These are phyloP conservation scores for Tiliqua scincoides DNA, from an alignment of 2,113 vertebrate genomes.

Conservation along the genomic window DNA sequence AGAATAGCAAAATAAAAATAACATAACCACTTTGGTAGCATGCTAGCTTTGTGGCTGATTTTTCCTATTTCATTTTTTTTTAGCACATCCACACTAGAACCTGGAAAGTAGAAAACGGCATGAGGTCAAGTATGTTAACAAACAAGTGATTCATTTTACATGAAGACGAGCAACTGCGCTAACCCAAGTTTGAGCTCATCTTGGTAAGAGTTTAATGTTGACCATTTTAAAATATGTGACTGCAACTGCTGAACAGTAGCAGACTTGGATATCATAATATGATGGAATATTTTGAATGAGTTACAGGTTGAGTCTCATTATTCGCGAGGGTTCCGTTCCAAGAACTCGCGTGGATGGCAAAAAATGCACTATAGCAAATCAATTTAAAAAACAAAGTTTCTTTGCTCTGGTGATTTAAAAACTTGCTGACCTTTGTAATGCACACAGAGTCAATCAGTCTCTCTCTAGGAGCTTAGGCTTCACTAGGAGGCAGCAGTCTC, in stretches of 20 bases:
- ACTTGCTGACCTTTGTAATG: too few species aligned
- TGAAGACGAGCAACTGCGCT: conserved; percentile 33
- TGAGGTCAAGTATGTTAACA: conserved; percentile 25
- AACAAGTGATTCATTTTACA: not conserved
- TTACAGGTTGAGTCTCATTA: too few species aligned
- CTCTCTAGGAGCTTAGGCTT: too few species aligned
- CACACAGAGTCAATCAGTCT: too few species aligned
- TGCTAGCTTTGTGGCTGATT: not conserved
- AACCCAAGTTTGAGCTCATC: conserved; percentile 24
- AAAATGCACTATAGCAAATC: too few species aligned
- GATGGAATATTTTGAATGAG: not conserved
- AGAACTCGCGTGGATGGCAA: too few species aligned
- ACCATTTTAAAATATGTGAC: conserved; percentile 21
- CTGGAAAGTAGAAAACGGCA: conserved; percentile 14
- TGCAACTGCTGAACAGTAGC: conserved; percentile 7
- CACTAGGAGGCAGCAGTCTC: too few species aligned
- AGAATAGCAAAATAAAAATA: not conserved
- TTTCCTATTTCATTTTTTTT: conserved; percentile 26
- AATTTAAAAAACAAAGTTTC: too few species aligned
- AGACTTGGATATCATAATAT: not conserved
- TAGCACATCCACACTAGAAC: conserved; percentile 17
- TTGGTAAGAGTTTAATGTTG: conserved; percentile 28
- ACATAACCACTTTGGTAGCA: not conserved
- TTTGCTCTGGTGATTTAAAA: too few species aligned
- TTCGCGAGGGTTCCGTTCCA: too few species aligned